phyloP scores from a whole-genome alignment of 2,888 invertebrate species.

The Iselma pallidipennis region DNA sequence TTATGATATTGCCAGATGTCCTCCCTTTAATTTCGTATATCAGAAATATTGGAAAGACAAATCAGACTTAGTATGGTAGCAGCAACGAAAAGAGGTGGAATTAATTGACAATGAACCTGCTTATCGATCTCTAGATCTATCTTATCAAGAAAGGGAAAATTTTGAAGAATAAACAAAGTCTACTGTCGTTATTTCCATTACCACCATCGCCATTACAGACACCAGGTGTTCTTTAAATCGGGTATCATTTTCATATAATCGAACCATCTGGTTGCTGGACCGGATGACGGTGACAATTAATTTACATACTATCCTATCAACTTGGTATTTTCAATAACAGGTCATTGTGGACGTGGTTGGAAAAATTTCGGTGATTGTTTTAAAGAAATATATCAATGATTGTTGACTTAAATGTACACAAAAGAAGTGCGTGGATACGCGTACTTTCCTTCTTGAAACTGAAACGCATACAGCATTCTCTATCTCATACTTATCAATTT shows the following conservation, averaged over 20 bases:
- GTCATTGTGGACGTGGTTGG: conserved; percentile 23
- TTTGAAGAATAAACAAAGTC: neutral
- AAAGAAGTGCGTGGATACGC: no score
- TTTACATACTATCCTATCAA: conserved; percentile 30
- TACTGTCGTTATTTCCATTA: neutral
- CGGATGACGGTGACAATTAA: conserved; percentile 18
- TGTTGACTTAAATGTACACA: no score
- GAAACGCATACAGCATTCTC: no score
- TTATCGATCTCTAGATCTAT: neutral
- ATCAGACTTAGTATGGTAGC: neutral
- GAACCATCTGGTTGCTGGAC: conserved; percentile 31
- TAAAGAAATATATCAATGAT: no score
- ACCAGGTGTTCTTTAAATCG: conserved; percentile 49
- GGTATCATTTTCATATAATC: conserved; percentile 42
- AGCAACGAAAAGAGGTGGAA: no score
- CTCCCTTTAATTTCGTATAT: no score
- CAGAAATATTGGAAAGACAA: neutral
- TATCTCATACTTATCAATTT: no score
- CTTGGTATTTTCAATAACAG: conserved; percentile 25
- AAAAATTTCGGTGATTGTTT: conserved; percentile 24
- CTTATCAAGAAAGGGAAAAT: neutral
- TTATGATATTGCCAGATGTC: neutral
- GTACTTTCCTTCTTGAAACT: no score
- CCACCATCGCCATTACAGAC: conserved; percentile 7
- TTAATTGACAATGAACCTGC: neutral